Conservation (phyloP, 2,113 vertebrate species). For the Equus przewalskii region DNA sequence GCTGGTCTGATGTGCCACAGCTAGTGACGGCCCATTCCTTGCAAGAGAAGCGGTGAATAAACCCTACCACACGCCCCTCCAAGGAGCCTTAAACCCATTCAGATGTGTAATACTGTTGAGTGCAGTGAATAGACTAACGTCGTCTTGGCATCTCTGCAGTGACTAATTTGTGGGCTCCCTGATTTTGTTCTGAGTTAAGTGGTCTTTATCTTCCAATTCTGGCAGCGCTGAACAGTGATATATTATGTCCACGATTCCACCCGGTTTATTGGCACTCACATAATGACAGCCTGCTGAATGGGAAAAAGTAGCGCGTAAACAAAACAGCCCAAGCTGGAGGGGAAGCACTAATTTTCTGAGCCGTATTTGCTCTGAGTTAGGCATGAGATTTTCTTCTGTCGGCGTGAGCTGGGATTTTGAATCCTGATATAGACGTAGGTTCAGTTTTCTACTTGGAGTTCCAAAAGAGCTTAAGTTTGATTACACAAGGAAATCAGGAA, state of each 20-base stretch:
- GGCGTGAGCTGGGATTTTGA: neutral
- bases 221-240: slow-evolving; percentile 65
- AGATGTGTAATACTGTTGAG: slow-evolving; percentile 34
- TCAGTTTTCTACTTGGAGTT: neutral
- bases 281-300: slow-evolving; percentile 75
- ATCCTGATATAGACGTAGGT: neutral
- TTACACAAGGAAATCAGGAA: neutral
- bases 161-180: slow-evolving; percentile 76
- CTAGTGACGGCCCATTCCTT: neutral
- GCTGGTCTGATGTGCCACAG: neutral
- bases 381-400: neutral
- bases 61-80: accelerated
- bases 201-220: slow-evolving; percentile 75
- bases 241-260: slow-evolving; percentile 49
- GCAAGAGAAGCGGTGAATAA: neutral
- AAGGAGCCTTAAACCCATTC: slow-evolving; percentile 37
- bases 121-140: slow-evolving; percentile 44
- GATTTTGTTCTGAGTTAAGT: slow-evolving; percentile 77
- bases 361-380: neutral
- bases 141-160: slow-evolving; percentile 58
- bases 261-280: slow-evolving; percentile 26
- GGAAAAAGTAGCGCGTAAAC: slow-evolving; percentile 65
- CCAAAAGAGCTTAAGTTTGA: neutral
- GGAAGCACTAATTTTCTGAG: slow-evolving; percentile 13
- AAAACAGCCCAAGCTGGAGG: neutral